Percentiles rank a stretch among this genome's conserved stretches.
These are phyloP conservation scores for Muscicapa striata DNA, from an alignment of 2,797 vertebrate species.

Conservation along the genomic window DNA sequence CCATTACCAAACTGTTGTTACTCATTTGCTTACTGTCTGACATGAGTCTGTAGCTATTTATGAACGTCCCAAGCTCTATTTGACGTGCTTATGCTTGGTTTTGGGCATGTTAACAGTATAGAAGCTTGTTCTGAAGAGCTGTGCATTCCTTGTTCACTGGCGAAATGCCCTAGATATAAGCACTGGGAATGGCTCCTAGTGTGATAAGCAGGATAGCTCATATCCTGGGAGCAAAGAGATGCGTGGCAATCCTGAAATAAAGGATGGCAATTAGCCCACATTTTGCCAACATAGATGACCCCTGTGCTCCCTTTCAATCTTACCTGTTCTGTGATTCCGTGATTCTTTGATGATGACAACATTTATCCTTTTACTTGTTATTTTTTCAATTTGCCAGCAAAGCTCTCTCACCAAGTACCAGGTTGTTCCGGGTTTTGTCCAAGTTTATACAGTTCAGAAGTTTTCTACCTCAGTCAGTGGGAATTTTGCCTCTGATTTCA, in stretches of 20 bases:
- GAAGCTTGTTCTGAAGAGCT: neutral
- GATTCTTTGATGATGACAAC: neutral
- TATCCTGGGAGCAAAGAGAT: neutral
- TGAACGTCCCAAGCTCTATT: neutral
- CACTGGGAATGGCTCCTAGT: neutral
- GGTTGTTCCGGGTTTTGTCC: neutral
- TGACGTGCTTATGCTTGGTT: neutral
- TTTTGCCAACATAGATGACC: neutral
- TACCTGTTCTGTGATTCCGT: neutral
- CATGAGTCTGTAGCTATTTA: neutral
- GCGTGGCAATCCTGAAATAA: neutral
- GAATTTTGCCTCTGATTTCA: constrained; percentile 24
- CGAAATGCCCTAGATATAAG: neutral
- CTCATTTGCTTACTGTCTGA: neutral
- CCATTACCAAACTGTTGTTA: neutral
- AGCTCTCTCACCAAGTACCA: neutral
- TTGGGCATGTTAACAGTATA: neutral
- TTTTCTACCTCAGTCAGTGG: neutral
- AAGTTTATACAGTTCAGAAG: neutral
- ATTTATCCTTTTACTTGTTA: neutral
- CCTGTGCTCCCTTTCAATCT: neutral
- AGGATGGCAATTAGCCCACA: neutral
- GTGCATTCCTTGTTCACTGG: neutral
- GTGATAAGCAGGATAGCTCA: neutral
- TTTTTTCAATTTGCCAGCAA: neutral